Evolutionary conservation across 2,113 vertebrate species (phyloP).

Genomic region (Mormyrus lacerda): DNA sequence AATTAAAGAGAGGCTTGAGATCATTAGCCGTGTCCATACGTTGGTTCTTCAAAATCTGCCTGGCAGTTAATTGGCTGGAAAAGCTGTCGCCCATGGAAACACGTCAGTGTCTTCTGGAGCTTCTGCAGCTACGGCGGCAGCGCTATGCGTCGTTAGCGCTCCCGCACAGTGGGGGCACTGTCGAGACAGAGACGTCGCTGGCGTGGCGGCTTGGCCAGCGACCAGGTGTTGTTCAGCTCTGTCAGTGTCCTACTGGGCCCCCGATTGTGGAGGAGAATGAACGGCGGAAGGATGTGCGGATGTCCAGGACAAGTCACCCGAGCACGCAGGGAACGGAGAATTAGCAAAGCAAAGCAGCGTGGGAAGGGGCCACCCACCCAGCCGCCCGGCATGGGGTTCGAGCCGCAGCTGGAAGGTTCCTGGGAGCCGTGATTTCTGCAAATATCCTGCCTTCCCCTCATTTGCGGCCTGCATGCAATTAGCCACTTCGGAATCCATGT

Average conservation of each 20-base stretch:
- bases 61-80: slow-evolving; percentile 2
- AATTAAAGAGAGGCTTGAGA: background rate
- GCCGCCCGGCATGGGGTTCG: background rate
- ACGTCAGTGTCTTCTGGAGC: background rate
- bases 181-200: background rate
- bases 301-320: background rate
- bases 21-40: background rate
- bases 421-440: background rate
- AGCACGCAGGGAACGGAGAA: background rate
- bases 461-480: slow-evolving; percentile 13
- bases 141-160: background rate
- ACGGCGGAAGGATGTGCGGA: background rate
- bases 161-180: background rate
- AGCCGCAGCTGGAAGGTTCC: background rate
- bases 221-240: background rate
- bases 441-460: background rate
- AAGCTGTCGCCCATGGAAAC: background rate
- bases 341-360: slow-evolving; percentile 25
- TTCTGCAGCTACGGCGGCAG: background rate
- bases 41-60: background rate
- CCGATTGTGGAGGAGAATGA: background rate
- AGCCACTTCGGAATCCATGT: background rate
- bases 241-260: background rate
- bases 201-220: background rate
- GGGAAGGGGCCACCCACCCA: slow-evolving; percentile 26